Evolutionary conservation across 92 coral and sea anemone species (phyloP), one percentile per base, ranked within the genome.

Genomic region (Phymanthus crucifer): DNA sequence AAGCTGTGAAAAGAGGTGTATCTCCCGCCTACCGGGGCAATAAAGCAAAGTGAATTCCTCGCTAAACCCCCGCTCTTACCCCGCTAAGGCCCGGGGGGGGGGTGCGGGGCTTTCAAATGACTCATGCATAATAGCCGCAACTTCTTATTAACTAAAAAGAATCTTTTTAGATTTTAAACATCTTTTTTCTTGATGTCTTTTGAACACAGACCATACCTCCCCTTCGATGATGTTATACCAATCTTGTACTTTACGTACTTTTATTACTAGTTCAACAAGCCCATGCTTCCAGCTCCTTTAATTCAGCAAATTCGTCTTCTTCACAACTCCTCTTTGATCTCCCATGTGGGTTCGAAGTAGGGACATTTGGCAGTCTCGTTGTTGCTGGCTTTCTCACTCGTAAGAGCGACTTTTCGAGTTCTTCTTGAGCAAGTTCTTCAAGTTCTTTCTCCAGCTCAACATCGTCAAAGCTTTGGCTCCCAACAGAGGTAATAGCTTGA

Each of bases 261-360:
- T 4, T 32, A 58, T 66, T 66, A 27, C 0, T 43, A n/a, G 29
- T 1, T 77, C 35, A 77, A 77, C 81, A 77, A 12, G 81, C 81
- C 90, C 95, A 91, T 4, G 95, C 88, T 73, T 91, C 88, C 13
- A 88, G 84, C 74, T 88, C 93, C 72, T 69, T 84, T 47, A 90
- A 34, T n/a, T 90, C 94, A 64, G 84, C 81, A 75, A 89, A 64
- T 7, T 90, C 94, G 35, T 91, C 81, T 38, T 85, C 91, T 56
- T 77, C 75, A 19, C 67, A 76, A 7, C 48, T 18, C 23, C 56
- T 21, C 34, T 85, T 78, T 52, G 57, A 68, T 32, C 56, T 70
- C 21, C 75, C 67, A 40, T 57, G 74, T n/a, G 72, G 83, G 32
- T 79, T 78, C 32, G 68, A 57, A 21, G 87, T 36, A 38, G 95